Evolutionary conservation across 2,888 invertebrate species (phyloP), one percentile per base, ranked within the genome.

Genomic region (Teleiodes luculella): DNA sequence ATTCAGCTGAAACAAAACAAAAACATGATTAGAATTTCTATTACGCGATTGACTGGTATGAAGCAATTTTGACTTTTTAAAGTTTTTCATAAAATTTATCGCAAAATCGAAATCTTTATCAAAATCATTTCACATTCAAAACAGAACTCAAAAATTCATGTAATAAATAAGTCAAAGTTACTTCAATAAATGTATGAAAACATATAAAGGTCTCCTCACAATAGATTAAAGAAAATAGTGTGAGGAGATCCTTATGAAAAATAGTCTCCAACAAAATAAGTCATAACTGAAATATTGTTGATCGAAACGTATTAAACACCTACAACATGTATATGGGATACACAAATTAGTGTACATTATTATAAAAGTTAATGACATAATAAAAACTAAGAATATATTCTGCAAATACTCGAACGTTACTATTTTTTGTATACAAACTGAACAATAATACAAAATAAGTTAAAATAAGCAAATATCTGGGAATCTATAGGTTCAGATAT

Each of bases 301-400:
- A 33, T 55, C 49, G 49, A 48, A 48, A 48, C 48, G 13, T 54
- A 41, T 6, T 50, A 46, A 48, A 52, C 35, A 53, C 48, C 51
- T 16, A 14, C 24, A 20, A 35, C 35, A 33, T 41, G 18, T 51
- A 72, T 69, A 72, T 60, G 65, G 56, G 58, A 75, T 85, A 83
- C 74, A 84, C 84, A 86, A 86, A 86, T 68, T 45, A 72, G 79
- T 85, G 86, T 86, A 86, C 67, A 83, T 66, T 56, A 33, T 54
- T 71, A 71, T 72, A 72, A 79, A 78, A 74, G 69, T 11, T n/a
- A 20, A 30, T 16, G 30, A 13, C 8, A 16, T 31, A 28, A 46
- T 46, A 46, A 46, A 46, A 16, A 46, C 4, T 41, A 43, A 43
- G 0, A 16, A 31, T 24, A 24, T 4, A 24, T 31, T 31, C 46